Percentiles rank a stretch among this genome's conserved stretches.
Conservation (phyloP, 2,113 vertebrate genomes). For the Sialia sialis region DNA sequence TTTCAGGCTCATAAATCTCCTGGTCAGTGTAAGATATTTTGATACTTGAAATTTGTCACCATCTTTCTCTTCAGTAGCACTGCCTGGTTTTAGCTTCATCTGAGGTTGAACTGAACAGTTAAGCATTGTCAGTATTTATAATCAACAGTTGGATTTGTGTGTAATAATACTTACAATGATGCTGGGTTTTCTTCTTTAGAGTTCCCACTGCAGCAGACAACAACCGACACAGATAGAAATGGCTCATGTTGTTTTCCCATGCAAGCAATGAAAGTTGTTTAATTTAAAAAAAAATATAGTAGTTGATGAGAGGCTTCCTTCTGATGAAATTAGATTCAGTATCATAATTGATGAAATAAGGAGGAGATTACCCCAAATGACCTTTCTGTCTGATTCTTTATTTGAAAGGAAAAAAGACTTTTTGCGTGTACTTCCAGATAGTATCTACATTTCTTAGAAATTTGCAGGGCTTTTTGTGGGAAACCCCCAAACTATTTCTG, state of each 20-base stretch:
- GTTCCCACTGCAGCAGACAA: not conserved
- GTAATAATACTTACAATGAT: not conserved
- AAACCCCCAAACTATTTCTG: constrained; percentile 52
- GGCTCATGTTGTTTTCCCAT: not conserved
- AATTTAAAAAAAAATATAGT: not conserved
- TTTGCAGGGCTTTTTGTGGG: constrained; percentile 30
- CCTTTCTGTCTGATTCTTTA: not conserved
- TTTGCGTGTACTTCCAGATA: constrained; percentile 50
- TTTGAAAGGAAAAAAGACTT: constrained; percentile 2
- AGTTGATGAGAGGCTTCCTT: not conserved
- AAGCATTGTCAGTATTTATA: not conserved
- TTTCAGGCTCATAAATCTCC: not conserved
- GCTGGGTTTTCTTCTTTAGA: not conserved
- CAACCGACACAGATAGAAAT: not conserved
- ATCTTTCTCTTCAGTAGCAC: not conserved
- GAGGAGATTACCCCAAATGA: constrained; percentile 22
- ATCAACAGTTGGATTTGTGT: not conserved
- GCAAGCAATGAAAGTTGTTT: not conserved
- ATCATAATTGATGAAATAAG: not conserved
- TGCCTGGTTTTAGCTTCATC: not conserved
- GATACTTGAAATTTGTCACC: not conserved
- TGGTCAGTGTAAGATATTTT: not conserved
- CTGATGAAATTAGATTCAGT: not conserved
- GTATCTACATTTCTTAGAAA: constrained; percentile 62
- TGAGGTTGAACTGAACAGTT: not conserved